Evolutionary conservation across 2,113 vertebrate species (phyloP).

Genomic region (Emydocephalus ijimae): DNA sequence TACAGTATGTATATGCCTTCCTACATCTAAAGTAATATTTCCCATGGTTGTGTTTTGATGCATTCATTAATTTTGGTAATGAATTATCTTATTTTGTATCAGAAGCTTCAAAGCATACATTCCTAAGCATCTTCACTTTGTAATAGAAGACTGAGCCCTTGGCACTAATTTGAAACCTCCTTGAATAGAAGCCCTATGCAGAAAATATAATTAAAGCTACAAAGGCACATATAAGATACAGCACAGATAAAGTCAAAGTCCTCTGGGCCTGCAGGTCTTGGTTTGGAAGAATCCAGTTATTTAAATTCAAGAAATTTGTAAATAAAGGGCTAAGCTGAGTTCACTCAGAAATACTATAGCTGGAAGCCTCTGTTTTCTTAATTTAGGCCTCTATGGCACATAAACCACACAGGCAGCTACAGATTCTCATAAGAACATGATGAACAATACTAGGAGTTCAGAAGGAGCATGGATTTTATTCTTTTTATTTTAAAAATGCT

Average conservation of each 20-base stretch:
- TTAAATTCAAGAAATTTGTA: constrained; percentile 2
- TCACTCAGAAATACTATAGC: background rate
- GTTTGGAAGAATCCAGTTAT: background rate
- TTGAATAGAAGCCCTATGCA: background rate
- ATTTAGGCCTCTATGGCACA: background rate
- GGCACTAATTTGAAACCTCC: background rate
- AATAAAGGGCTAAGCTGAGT: constrained; percentile 8
- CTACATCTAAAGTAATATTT: background rate
- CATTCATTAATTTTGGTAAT: background rate
- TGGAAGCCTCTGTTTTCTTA: background rate
- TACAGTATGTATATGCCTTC: background rate
- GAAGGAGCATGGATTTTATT: background rate
- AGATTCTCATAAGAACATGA: constrained; percentile 1
- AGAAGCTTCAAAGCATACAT: background rate
- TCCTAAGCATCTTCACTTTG: background rate
- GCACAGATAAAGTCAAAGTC: background rate
- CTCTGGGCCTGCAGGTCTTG: background rate
- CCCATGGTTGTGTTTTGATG: background rate
- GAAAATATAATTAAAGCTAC: background rate
- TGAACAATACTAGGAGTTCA: background rate
- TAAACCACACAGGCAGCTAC: background rate
- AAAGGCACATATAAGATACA: background rate
- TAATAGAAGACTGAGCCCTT: background rate
- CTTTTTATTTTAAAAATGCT: constrained; percentile 19
- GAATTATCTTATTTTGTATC: background rate